These are phyloP conservation scores for Amphipoea lucens DNA, from an alignment of 2,888 invertebrate genomes.

Conservation along the genomic window DNA sequence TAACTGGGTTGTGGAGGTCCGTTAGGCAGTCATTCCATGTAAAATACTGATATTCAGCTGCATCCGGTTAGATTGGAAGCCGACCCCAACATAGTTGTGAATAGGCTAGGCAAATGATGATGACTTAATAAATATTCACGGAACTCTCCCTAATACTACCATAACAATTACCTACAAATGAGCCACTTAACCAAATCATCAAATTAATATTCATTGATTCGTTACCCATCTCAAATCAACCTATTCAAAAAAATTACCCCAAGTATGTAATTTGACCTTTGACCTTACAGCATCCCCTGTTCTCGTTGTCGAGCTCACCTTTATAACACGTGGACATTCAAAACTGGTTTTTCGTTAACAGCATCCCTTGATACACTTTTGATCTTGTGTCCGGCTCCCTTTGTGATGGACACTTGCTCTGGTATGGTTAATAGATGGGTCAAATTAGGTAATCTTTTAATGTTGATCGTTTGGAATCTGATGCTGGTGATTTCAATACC, in stretches of 20 bases:
- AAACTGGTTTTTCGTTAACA: slow-evolving; percentile 59
- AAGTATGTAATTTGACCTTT: slow-evolving; percentile 71
- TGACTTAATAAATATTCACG: neutral
- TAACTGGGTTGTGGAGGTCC: no score
- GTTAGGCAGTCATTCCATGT: no score
- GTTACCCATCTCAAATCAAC: slow-evolving; percentile 33
- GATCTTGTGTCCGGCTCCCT: slow-evolving; percentile 70
- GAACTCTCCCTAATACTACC: neutral
- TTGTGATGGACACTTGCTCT: neutral
- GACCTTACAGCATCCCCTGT: slow-evolving; percentile 78
- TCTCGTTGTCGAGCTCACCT: slow-evolving; percentile 76
- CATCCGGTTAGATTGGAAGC: no score
- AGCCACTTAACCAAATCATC: slow-evolving; percentile 23
- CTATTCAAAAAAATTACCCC: slow-evolving; percentile 55
- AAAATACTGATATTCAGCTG: no score
- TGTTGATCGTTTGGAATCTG: neutral
- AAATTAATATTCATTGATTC: slow-evolving; percentile 34
- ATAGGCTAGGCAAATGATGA: no score
- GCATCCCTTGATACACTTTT: slow-evolving; percentile 77
- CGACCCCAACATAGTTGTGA: no score
- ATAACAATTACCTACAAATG: slow-evolving; percentile 2
- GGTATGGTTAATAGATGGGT: slow-evolving; percentile 33
- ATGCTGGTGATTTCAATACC: no score
- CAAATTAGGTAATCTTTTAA: slow-evolving; percentile 22
- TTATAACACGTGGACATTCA: slow-evolving; percentile 57